Base-by-base conservation (phyloP, 2,797 vertebrate species). In the Hozukius guyotensis region DNA sequence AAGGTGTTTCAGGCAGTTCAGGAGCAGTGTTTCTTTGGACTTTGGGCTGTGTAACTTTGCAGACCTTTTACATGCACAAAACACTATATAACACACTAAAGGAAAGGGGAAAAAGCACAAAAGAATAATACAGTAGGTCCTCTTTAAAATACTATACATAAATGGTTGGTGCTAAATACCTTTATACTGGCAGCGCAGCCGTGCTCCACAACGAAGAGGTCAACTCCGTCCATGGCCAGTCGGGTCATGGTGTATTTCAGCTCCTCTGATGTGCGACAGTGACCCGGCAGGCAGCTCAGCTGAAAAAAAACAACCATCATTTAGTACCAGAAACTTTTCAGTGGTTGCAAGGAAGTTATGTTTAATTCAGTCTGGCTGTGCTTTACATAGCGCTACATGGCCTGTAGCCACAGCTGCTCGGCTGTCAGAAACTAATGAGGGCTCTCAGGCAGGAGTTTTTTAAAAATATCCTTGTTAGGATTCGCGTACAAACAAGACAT, bases 161-260 rank as follows among this genome's bases (percentile, higher is more conserved):
- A 2, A 12, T 2, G 4, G 3, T 14, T 10, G 2, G 3, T 8
- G 9, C 20, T 20, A 66, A 32, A 77, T 75, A 99, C 99, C 97
- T 97, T 99, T 87, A 99, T 84, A 81, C 95, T 98, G 74, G 97
- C 97, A 57, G 98, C 99, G 91, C 98, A 99, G 87, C 98, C 98
- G 62, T 99, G 98, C 78, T 99, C 99, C 73, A 98, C 98, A 24
- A 99, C 78, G 52, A 97, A 99, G 29, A 99, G 86, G 90, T 99
- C 98, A 24, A 96, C 95, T 71, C 97, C 97, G 67, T 99, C 98
- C 81, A 98, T 94, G 10, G 98, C 97, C 80, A 99, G 88, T 7
- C 99, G 96, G 14, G 97, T 99, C 99, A 99, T 99, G 1, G 97
- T 98, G 89, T 99, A 99, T 85, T 99, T 99, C 31, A 99, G 93